A percentile compares a stretch with the other conserved stretches of the same genome.
phyloP scores from a whole-genome alignment of 2,113 vertebrate genomes.

The Psittacus erithacus region DNA sequence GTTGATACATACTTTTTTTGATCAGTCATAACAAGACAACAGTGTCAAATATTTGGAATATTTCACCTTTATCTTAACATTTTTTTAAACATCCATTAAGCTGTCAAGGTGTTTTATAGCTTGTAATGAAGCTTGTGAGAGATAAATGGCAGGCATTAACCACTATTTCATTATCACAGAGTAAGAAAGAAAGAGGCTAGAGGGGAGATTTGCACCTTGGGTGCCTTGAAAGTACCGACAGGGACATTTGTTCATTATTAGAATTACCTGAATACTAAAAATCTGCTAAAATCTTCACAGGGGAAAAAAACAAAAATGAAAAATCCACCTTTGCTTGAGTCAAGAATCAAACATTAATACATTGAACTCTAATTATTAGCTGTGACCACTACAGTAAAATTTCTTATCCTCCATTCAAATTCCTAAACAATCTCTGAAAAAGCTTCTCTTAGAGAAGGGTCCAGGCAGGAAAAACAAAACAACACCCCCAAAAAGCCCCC shows the following conservation, averaged over 20 bases:
- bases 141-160: neutral
- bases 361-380: neutral
- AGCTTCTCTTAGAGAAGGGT: neutral
- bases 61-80: neutral
- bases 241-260: neutral
- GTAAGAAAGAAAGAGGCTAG: neutral
- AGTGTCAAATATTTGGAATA: neutral
- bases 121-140: neutral
- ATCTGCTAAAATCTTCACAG: neutral
- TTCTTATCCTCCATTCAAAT: neutral
- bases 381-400: neutral
- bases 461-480: neutral
- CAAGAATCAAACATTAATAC: neutral
- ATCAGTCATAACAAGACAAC: neutral
- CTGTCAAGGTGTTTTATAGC: neutral
- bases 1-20: neutral
- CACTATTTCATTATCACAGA: neutral
- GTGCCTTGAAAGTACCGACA: neutral
- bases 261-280: neutral
- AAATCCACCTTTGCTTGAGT: neutral
- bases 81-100: neutral
- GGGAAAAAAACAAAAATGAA: neutral
- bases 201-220: neutral
- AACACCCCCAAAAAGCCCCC: rapidly evolving
- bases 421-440: neutral